Evolutionary conservation across 2,113 vertebrate genomes (phyloP).

Genomic region (Forbesichthys papilliferus): DNA sequence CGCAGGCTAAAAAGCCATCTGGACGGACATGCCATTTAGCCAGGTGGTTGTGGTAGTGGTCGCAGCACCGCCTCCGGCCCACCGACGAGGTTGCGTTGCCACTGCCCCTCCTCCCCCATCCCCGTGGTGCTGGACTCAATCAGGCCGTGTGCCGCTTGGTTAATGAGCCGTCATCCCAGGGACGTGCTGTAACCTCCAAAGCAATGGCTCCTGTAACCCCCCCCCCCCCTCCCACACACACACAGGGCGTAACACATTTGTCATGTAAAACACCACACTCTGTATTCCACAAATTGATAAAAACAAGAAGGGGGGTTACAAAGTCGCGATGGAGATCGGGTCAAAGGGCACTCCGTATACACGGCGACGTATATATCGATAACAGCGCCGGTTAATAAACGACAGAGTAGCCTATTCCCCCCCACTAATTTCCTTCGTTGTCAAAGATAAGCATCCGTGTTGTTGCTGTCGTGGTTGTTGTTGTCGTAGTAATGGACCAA

Average conservation of each 20-base stretch:
- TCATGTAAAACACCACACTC: not conserved
- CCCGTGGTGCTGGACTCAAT: constrained; percentile 20
- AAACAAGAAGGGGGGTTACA: constrained; percentile 10
- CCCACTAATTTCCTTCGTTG: constrained; percentile 29
- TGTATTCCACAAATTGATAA: not conserved
- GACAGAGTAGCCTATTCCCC: constrained; percentile 8
- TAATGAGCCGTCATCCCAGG: constrained; percentile 58
- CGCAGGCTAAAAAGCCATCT: not conserved
- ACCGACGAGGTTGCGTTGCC: not conserved
- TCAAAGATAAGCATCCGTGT: constrained; percentile 44
- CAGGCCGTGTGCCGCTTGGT: constrained; percentile 21
- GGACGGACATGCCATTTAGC: not conserved
- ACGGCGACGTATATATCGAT: not conserved
- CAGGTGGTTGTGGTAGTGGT: too few species aligned
- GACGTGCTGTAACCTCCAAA: constrained; percentile 37
- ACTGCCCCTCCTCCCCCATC: not conserved
- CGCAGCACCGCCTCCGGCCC: not conserved
- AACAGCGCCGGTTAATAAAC: not conserved
- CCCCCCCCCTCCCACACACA: not conserved
- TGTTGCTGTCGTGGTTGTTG: constrained; percentile 2
- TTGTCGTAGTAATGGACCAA: constrained; percentile 47
- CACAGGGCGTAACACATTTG: not conserved
- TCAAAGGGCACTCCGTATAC: constrained; percentile 19
- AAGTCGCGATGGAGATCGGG: constrained; percentile 25
- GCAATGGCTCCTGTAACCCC: not conserved